A percentile compares a stretch with the other conserved stretches of the same genome.
These are phyloP conservation scores for Microcebus tavaratra DNA, from an alignment of 2,113 vertebrate genomes.

Conservation along the genomic window DNA sequence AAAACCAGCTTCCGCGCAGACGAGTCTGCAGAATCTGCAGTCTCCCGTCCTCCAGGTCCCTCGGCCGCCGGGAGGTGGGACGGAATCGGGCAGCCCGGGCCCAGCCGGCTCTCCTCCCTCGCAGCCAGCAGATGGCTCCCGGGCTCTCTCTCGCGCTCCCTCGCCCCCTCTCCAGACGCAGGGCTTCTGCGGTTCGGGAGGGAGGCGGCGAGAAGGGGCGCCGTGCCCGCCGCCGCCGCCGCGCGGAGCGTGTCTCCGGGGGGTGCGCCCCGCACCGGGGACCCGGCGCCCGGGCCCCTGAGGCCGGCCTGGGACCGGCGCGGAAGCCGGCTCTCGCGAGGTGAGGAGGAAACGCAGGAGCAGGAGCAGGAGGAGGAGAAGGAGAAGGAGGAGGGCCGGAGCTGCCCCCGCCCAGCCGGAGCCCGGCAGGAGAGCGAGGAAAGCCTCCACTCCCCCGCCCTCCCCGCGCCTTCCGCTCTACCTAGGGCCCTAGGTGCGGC, in stretches of 20 bases:
- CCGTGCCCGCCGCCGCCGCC: not conserved
- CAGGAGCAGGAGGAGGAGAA: not conserved
- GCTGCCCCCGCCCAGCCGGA: constrained; percentile 55
- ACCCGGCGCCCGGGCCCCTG: not conserved
- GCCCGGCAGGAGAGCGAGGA: not conserved
- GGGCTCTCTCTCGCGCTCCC: not conserved
- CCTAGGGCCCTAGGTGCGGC: constrained; percentile 74
- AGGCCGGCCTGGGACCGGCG: not conserved
- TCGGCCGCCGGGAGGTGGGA: not conserved
- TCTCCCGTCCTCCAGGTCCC: not conserved
- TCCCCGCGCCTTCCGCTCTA: constrained; percentile 65
- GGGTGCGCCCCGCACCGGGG: not conserved
- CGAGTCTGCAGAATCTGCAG: not conserved
- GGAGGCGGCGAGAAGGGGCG: constrained; percentile 50
- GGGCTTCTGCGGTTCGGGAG: not conserved
- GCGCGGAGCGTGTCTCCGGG: not conserved
- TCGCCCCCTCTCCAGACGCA: not conserved
- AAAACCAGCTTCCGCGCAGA: not conserved
- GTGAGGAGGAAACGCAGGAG: constrained; percentile 40
- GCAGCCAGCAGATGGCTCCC: constrained; percentile 82
- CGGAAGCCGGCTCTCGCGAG: constrained; percentile 70
- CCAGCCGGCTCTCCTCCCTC: not conserved
- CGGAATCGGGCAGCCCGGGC: not conserved
- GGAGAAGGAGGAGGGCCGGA: not conserved
- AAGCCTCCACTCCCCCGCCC: not conserved